Conservation (phyloP, 2,797 vertebrate genomes). For the Oreortyx pictus region DNA sequence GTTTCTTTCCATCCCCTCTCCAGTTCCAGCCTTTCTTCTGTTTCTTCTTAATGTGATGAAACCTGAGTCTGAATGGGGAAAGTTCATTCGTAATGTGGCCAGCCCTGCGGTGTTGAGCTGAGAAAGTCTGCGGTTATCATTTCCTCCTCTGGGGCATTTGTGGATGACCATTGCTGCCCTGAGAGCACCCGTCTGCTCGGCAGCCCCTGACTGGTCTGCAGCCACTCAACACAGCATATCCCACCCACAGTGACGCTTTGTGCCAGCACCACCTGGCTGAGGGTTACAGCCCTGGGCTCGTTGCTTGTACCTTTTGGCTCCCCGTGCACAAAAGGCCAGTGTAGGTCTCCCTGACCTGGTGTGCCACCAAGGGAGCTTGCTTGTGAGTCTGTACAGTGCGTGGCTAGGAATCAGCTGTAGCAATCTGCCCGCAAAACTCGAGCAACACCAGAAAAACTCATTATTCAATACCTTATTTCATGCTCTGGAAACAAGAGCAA, state of each 20-base stretch:
- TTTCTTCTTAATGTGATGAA: slow-evolving; percentile 44
- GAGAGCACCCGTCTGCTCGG: not conserved
- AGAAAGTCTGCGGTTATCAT: slow-evolving; percentile 57
- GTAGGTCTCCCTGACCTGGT: fast-evolving
- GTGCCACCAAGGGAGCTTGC: not conserved
- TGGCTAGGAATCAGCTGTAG: slow-evolving; percentile 14
- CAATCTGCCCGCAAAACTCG: slow-evolving; percentile 41
- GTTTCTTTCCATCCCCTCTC: not conserved
- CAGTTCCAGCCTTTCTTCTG: not conserved
- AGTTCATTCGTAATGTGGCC: slow-evolving; percentile 23
- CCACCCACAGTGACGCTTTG: not conserved
- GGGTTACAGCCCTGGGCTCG: not conserved
- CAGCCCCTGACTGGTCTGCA: not conserved
- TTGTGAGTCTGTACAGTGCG: slow-evolving; percentile 13
- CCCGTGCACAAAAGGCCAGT: not conserved
- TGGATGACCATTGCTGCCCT: slow-evolving; percentile 36
- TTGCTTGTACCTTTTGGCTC: not conserved
- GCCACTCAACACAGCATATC: not conserved
- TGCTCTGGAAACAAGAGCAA: slow-evolving; percentile 48
- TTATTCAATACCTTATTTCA: slow-evolving; percentile 61
- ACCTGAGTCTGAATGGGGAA: slow-evolving; percentile 40
- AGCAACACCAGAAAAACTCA: slow-evolving; percentile 27
- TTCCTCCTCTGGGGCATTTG: slow-evolving; percentile 50
- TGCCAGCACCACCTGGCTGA: not conserved
- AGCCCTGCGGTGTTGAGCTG: not conserved